phyloP scores from a whole-genome alignment of 1,140 invertebrate genomes.

The Nasonia vitripennis region DNA sequence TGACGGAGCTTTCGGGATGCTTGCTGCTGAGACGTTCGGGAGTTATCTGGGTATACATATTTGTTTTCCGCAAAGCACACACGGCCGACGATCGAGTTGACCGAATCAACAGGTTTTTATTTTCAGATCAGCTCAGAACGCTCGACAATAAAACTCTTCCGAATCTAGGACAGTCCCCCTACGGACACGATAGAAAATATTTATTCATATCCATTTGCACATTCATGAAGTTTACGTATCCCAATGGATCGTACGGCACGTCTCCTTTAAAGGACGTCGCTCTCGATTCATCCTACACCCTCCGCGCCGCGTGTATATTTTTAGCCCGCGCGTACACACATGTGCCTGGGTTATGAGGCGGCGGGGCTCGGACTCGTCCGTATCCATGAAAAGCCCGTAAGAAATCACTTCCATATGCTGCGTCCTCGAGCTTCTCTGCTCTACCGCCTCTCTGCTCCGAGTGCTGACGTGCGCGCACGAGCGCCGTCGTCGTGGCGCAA shows the following conservation, averaged over 20 bases:
- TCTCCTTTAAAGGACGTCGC: constrained; percentile 1
- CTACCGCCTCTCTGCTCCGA: background rate
- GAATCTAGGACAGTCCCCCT: background rate
- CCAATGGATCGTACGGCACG: background rate
- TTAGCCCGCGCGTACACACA: background rate
- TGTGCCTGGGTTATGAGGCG: background rate
- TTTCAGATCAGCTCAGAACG: too few species aligned
- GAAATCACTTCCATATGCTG: constrained; percentile 46
- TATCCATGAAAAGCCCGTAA: constrained; percentile 14
- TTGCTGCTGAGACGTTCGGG: background rate
- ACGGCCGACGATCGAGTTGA: too few species aligned
- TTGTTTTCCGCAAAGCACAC: too few species aligned
- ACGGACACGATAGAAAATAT: background rate
- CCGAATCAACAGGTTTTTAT: too few species aligned
- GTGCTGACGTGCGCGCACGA: background rate
- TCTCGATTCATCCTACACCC: background rate
- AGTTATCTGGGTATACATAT: background rate
- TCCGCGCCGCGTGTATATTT: constrained; percentile 4
- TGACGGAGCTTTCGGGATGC: background rate
- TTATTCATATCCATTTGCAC: background rate
- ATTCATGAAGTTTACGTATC: background rate
- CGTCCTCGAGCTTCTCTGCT: background rate
- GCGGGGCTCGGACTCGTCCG: background rate
- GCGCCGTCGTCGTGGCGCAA: background rate
- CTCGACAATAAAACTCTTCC: background rate